Evolutionary conservation across 2,113 vertebrate genomes (phyloP).

Genomic region (Gyps fulvus): DNA sequence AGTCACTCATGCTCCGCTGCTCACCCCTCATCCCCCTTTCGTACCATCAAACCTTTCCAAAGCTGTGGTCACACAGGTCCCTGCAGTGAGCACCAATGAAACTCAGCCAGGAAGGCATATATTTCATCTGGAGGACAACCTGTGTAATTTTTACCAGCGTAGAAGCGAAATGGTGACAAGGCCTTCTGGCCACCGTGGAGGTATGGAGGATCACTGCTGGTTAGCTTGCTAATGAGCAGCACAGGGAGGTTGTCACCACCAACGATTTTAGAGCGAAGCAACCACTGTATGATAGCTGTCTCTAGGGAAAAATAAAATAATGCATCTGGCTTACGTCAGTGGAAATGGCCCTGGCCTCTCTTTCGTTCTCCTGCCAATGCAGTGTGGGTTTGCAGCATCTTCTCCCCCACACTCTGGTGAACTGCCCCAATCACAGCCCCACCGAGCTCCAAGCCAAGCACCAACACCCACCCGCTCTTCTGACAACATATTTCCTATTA

Average conservation of each 20-base stretch:
- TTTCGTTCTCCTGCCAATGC: background rate
- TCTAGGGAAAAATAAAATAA: background rate
- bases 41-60: background rate
- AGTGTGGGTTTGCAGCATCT: background rate
- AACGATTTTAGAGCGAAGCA: background rate
- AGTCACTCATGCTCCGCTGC: background rate
- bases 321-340: background rate
- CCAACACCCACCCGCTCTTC: background rate
- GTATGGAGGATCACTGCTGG: background rate
- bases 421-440: background rate
- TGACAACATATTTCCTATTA: background rate
- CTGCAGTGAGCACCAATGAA: background rate
- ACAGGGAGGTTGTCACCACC: background rate
- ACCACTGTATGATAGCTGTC: background rate
- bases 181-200: background rate
- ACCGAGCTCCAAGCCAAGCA: background rate
- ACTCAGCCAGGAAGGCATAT: background rate
- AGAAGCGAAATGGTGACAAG: background rate
- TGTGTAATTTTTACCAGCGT: background rate
- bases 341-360: background rate
- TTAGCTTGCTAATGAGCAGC: rapidly evolving
- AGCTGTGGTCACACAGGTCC: background rate
- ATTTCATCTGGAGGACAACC: background rate
- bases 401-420: rapidly evolving
- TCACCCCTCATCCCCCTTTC: background rate